A percentile compares a stretch with the other conserved stretches of the same genome.
Evolutionary conservation across 2,888 invertebrate species (phyloP).

Genomic region (Phortica okadai): DNA sequence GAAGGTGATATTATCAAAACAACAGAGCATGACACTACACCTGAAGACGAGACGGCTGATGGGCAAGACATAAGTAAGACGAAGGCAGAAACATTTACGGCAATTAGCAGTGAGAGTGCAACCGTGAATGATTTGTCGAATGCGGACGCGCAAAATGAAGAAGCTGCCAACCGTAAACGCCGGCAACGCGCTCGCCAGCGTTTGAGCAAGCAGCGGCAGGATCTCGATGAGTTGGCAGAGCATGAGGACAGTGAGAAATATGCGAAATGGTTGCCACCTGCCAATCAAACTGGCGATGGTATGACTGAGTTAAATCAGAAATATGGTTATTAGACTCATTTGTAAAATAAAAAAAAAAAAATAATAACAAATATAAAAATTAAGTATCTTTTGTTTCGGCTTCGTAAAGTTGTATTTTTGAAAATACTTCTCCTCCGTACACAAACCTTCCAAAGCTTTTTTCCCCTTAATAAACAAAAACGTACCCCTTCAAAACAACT

Average conservation of each 20-base stretch:
- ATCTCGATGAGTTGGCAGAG: slow-evolving; percentile 75
- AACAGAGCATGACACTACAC: not conserved
- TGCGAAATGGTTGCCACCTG: slow-evolving; percentile 87
- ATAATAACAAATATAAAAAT: not conserved
- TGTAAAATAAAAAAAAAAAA: not conserved
- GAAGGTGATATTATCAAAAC: too few relatives aligned
- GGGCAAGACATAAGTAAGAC: not conserved
- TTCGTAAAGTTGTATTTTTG: not conserved
- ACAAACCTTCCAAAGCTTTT: not conserved
- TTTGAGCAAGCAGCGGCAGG: slow-evolving; percentile 69
- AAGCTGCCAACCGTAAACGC: slow-evolving; percentile 56
- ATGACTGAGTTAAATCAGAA: slow-evolving; percentile 86
- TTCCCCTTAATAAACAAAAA: slow-evolving; percentile 32
- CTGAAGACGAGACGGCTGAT: not conserved
- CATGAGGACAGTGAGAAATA: slow-evolving; percentile 80
- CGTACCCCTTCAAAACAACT: slow-evolving; percentile 32
- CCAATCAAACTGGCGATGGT: slow-evolving; percentile 86
- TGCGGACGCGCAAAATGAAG: slow-evolving; percentile 32
- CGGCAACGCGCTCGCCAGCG: slow-evolving; percentile 71
- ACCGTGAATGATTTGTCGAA: slow-evolving; percentile 29
- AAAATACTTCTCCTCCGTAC: not conserved
- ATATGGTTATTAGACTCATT: slow-evolving; percentile 82
- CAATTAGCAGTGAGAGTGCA: slow-evolving; percentile 18
- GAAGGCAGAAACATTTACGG: slow-evolving; percentile 36
- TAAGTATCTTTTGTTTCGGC: not conserved